Base-by-base conservation (phyloP, 2,888 invertebrate genomes). In the Salpingus planirostris region DNA sequence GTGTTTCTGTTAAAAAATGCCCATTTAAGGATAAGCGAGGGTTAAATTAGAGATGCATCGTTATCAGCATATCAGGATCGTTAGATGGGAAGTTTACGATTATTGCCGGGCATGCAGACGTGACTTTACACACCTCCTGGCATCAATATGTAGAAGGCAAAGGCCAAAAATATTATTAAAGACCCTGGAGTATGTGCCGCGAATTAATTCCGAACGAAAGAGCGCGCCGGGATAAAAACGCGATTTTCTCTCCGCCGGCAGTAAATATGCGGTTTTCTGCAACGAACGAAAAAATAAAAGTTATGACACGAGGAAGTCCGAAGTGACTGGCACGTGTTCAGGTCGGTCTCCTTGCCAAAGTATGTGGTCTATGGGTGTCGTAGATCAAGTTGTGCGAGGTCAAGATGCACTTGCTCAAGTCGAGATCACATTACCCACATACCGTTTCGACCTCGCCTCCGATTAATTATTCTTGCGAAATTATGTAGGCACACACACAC, bases 61-160 rank as follows among this genome's bases (percentile, higher is more conserved):
- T 50, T 52, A 52, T 52, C 52, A 47, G 43, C 41, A 37, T 43
- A 52, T 50, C 49, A 42, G 38, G 33, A 46, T 46, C 49, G 44
- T 52, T 53, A 45, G 43, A 46, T 46, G 43, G 42, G 27, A 44
- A 49, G 44, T 53, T 53, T 53, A 53, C 38, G 53, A 46, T 36
- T 48, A 47, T 49, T 46, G 48, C 48, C 44, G 46, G 44, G 40
- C 40, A 33, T 32, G 38, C 33, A 40, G 48, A 51, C 51, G 49
- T 51, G 51, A 47, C 51, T 45, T 27, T 24, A 35, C 43, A 43
- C 44, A 50, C 47, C 49, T 47, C 28, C 10, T 29, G 7, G 4
- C 5, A 7, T 10, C 5, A 7, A 23, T 23, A 23, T 18, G n/a
- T n/a, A n/a, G n/a, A n/a, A n/a, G n/a, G n/a, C n/a, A n/a, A 18